phyloP scores from a whole-genome alignment of 2,888 invertebrate species.

The Limenitis camilla region DNA sequence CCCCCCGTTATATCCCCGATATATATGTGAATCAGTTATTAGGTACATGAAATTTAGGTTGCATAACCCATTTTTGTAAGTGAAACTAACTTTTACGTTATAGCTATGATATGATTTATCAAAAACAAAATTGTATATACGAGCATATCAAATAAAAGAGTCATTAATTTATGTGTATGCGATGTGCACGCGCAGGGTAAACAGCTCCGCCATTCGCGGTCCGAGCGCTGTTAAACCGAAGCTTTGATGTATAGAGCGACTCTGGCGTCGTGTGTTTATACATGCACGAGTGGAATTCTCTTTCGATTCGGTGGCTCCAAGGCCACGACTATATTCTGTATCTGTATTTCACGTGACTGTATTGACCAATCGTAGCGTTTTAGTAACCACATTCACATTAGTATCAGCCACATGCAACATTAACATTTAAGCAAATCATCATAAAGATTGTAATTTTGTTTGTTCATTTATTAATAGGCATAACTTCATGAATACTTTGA shows the following conservation, averaged over 20 bases:
- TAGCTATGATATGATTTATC: too few species aligned
- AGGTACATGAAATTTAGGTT: too few species aligned
- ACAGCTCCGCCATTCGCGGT: constrained; percentile 36
- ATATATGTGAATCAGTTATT: too few species aligned
- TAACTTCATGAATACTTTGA: too few species aligned
- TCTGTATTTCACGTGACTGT: constrained; percentile 19
- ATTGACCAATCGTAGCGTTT: constrained; percentile 5
- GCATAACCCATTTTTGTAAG: too few species aligned
- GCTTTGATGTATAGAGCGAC: constrained; percentile 39
- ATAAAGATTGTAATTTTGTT: too few species aligned
- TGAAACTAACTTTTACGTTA: too few species aligned
- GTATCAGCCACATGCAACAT: not conserved
- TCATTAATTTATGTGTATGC: not conserved
- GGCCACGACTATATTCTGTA: constrained; percentile 25
- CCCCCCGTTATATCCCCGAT: too few species aligned
- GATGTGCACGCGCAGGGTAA: constrained; percentile 17
- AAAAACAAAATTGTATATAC: too few species aligned
- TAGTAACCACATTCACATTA: not conserved
- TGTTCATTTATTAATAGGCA: too few species aligned
- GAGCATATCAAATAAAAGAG: too few species aligned
- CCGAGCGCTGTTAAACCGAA: constrained; percentile 25
- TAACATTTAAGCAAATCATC: not conserved
- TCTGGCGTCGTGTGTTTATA: constrained; percentile 19
- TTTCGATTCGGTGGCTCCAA: constrained; percentile 27
- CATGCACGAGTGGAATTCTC: constrained; percentile 27